Conservation (phyloP, 2,113 vertebrate species). For the Pycnonotus jocosus region DNA sequence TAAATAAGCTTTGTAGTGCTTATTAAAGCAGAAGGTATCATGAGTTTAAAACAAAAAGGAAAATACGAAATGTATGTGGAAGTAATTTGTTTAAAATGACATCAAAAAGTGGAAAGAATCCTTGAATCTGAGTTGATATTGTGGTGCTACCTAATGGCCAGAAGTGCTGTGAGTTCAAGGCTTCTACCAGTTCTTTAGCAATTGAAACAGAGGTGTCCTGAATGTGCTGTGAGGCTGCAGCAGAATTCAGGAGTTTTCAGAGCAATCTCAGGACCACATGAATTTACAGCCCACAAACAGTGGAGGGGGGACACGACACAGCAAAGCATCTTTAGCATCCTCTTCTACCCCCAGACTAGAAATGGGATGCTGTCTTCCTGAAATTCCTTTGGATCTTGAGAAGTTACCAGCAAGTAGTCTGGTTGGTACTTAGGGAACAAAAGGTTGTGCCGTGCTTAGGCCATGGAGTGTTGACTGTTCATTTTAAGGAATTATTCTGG, state of each 20-base stretch:
- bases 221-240: not conserved
- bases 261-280: accelerated
- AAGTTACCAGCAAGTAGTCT: not conserved
- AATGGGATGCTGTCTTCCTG: not conserved
- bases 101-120: not conserved
- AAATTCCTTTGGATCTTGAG: not conserved
- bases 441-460: not conserved
- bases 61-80: accelerated
- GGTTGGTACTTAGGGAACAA: not conserved
- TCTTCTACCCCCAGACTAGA: accelerated
- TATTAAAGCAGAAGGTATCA: not conserved
- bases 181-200: not conserved
- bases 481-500: not conserved
- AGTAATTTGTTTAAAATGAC: not conserved
- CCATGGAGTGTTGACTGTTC: too few species aligned
- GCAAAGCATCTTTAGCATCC: not conserved
- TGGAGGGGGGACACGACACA: accelerated
- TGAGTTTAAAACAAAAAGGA: not conserved
- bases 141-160: not conserved
- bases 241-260: not conserved
- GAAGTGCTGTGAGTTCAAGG: not conserved
- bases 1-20: not conserved
- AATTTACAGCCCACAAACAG: not conserved
- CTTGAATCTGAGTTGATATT: accelerated
- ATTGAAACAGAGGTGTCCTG: not conserved